Base-by-base conservation (phyloP, 2,113 vertebrate genomes). In the Hemichromis elongatus region DNA sequence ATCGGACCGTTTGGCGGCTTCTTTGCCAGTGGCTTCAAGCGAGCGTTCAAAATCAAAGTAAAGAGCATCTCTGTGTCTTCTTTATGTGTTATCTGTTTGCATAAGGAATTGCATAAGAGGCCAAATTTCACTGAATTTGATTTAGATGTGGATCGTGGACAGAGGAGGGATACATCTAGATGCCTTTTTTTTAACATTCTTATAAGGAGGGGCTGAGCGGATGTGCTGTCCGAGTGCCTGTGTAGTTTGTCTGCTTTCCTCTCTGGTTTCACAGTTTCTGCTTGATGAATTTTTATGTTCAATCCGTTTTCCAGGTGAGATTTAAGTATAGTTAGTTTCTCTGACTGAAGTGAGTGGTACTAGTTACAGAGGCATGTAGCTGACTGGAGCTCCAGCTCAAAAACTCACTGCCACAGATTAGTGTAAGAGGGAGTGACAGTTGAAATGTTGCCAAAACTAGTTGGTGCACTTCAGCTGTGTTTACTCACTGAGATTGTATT, bases 1-100 rank as follows among this genome's bases (percentile, higher is more conserved):
- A 99, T 99, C 66, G 99, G 98, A 2, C 99, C 99, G 0, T 99
- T 99, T 4, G 99, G 98, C 53, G 99, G 99, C n/a, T 99, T 99
- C 93, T 99, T 99, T 7, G 98, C 99, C 79, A 99, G 99, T 73
- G 99, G 99, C 82, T 99, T 99, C 94, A 99, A 99, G 96, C 95
- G 99, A 94, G 99, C 99, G 68, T 99, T 99, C 90, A 99, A 99
- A 96, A 99, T 99, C 85, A 99, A 99, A 96, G 99, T 99, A 56
- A 77, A 19, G 11, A 42, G 10, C 21, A 4, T 79, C 28, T 81
- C 3, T 1, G 1, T 45, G 66, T 57, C 4, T 33, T 26, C 3
- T 87, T 0, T 2, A 19, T 73, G 14, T 2, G 3, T 28, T 73
- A 73, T 11, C 14, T 28, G 66, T 47, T 47, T 45, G 40, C 26